Evolutionary conservation across 2,797 vertebrate species (phyloP), one percentile per base, ranked within the genome.

Genomic region (Threskiornis aethiopicus): DNA sequence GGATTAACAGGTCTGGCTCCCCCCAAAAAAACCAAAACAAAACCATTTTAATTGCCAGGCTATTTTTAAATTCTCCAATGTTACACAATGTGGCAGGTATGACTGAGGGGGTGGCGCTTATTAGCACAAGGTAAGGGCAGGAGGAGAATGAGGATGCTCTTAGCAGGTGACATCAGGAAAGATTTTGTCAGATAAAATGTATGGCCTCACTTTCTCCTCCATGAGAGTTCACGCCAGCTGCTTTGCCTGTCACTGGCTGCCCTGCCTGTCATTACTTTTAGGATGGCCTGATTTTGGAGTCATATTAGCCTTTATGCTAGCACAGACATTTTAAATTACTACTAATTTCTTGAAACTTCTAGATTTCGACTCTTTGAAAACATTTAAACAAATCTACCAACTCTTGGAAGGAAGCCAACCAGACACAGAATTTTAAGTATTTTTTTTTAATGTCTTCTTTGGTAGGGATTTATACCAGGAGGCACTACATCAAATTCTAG

Each of bases 71-170:
- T 67, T 78, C 87, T 85, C 55, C 29, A 6, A 0, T 6, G 71
- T 70, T 95, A 87, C 84, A 66, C 65, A 85, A 87, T 2, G 1
- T 9, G 44, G 29, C 54, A 75, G 76, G 64, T 87, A 93, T 10
- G 35, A 80, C 64, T 92, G 92, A 95, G 95, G 89, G 92, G 95
- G 95, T 85, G 95, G 94, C 84, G 83, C 37, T 85, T 47, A 70
- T 11, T 66, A 94, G 75, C 84, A 67, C 37, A 54, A 47, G n/a
- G 64, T 54, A 71, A 91, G 49, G 55, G 37, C 57, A 87, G 29
- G 49, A 6, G 7, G 47, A 73, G 78, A 87, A 76, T 24, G 39
- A 95, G 66, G 73, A 76, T 65, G 77, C 22, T 65, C 10, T 89
- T 41, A 87, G 81, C 62, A 72, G 51, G 64, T 64, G 76, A 72